Base-by-base conservation (phyloP, 2,797 vertebrate species). In the Apogon talboti region DNA sequence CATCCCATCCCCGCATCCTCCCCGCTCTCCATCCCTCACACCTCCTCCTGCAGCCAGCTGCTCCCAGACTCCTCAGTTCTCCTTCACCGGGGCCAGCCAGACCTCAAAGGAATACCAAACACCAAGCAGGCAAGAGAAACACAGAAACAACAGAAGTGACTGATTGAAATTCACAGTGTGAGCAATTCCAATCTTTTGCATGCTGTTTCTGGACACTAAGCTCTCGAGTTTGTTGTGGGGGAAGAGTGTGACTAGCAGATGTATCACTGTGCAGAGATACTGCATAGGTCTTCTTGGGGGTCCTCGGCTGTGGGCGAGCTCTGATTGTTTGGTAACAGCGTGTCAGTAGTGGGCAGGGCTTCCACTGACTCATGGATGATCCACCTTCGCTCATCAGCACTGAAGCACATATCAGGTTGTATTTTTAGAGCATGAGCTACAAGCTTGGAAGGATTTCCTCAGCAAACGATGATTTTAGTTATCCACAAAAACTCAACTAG, bases 111-210 rank as follows among this genome's bases (percentile, higher is more conserved):
- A 86, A 78, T 74, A 76, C 54, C 66, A 67, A 72, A 71, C 52
- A 43, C 49, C 18, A 42, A 55, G 52, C 56, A 51, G 16, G 16
- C 60, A 38, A 53, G 53, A 75, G 56, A 71, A 78, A 73, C 62
- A 74, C 71, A 74, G 50, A 70, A 63, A 76, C 53, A 71, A 66
- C 71, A 38, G 70, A 75, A 79, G 84, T 79, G 79, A 69, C 77
- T 85, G 80, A 87, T 86, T 82, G 81, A 81, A 87, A 84, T 76
- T 85, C 81, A 78, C 80, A 79, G 82, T 73, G 65, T 84, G 82
- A 83, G 63, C 41, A 66, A 77, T 77, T 87, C 65, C 71, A 76
- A 83, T 84, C 69, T 83, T 83, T 79, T 51, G 68, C 82, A 69
- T 71, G 74, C 76, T 82, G 74, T 71, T 86, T 83, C 51, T 71